Evolutionary conservation across 1,140 invertebrate species (phyloP), one percentile per base, ranked within the genome.

Genomic region (Vollenhovia emeryi): DNA sequence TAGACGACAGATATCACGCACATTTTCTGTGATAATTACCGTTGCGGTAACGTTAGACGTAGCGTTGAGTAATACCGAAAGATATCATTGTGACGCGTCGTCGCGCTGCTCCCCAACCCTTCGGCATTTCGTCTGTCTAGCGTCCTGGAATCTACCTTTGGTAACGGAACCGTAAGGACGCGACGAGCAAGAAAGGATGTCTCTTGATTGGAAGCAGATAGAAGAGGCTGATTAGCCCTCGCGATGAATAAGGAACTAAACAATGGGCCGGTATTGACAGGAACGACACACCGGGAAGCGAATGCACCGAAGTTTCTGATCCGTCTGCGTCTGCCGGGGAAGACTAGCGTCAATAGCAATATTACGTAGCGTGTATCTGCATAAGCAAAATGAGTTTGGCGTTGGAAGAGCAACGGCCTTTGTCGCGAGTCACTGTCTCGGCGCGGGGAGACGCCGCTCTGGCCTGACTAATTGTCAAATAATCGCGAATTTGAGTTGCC

Each of bases 131-230:
- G 59, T 73, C 71, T 45, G 48, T 33, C 71, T 71, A 21, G 6
- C 21, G 2, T n/a, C 24, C 18, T 66, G 69, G 43, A 82, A 85
- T 43, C 50, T 36, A 40, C 3, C 33, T 48, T 66, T 27, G 40
- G 36, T 11, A 64, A 48, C 43, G 43, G 43, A 68, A 50, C 13
- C 21, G 30, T 18, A 79, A 79, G 15, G 60, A 64, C 24, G 9
- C 43, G 33, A 48, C 36, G 52, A 18, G 6, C 1, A 24, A 68
- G 66, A 71, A 82, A 50, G 55, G 27, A 30, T n/a, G 52, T 45
- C 69, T 52, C n/a, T 73, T 83, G 87, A 89, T 89, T 89, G 76
- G 30, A 86, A 76, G 69, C 73, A 80, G 85, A 86, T 69, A 80
- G 33, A 74, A 71, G 55, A 57, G 73, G 79, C 85, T 89, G 88